Conservation (phyloP, 1,140 invertebrate genomes). For the Aphaenogaster rudis region DNA sequence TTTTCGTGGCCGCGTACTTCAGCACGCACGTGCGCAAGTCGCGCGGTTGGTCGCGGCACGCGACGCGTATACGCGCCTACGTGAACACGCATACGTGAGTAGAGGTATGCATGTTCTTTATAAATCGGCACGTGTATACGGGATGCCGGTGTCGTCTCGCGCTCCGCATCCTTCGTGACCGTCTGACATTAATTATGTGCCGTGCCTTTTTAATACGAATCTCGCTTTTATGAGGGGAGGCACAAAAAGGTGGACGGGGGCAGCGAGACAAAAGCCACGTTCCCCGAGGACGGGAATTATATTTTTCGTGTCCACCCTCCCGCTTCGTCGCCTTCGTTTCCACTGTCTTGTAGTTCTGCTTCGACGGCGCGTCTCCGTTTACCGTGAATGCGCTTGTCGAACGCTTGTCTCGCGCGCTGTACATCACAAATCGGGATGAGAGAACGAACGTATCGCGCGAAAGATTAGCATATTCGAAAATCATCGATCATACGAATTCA, state of each 20-base stretch:
- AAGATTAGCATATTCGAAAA: conserved; percentile 61
- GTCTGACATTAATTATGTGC: conserved; percentile 71
- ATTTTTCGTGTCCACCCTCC: conserved; percentile 57
- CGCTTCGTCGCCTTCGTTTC: conserved; percentile 40
- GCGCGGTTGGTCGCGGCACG: conserved; percentile 62
- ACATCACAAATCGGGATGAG: background rate
- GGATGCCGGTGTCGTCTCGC: conserved; percentile 33
- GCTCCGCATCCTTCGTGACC: conserved; percentile 67
- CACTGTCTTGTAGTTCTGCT: background rate
- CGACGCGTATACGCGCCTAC: conserved; percentile 51
- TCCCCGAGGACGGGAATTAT: conserved; percentile 63
- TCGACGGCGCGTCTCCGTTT: conserved; percentile 28
- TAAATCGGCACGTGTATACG: conserved; percentile 51
- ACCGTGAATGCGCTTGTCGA: background rate
- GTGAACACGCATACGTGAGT: background rate
- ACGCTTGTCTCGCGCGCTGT: background rate
- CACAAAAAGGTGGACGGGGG: background rate
- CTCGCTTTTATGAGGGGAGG: conserved; percentile 60
- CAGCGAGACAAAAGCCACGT: conserved; percentile 69
- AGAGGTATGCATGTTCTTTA: conserved; percentile 51
- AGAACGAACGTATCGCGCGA: background rate
- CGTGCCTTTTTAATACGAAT: conserved; percentile 74
- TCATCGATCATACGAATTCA: conserved; percentile 72
- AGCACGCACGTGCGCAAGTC: conserved; percentile 57
- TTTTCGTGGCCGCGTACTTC: conserved; percentile 27